phyloP scores from a whole-genome alignment of 2,888 invertebrate genomes.

The Rotaria macrura region DNA sequence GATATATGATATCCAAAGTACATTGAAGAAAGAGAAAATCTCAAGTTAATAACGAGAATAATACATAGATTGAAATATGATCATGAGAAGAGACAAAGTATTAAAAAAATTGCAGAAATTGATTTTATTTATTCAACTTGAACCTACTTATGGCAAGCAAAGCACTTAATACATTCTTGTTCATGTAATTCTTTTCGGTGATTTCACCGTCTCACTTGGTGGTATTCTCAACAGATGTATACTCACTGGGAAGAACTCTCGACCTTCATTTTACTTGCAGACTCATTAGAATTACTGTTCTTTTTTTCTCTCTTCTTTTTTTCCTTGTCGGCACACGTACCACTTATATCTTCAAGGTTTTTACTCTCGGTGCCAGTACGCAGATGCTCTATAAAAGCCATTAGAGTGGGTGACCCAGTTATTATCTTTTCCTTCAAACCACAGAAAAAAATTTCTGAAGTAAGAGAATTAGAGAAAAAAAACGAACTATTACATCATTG shows the following conservation, averaged over 20 bases:
- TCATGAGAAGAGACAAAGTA: background rate
- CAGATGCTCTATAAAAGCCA: background rate
- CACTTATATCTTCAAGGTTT: conserved; percentile 12
- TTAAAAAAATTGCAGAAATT: background rate
- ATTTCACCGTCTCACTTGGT: background rate
- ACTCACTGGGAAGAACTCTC: background rate
- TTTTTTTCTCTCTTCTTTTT: background rate
- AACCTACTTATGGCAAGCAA: background rate
- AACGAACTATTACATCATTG: background rate
- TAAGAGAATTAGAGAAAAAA: background rate
- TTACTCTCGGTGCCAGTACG: background rate
- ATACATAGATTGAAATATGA: background rate
- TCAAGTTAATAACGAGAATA: background rate
- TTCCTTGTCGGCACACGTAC: background rate
- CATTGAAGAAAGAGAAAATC: background rate
- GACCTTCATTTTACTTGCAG: background rate
- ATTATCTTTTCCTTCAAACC: background rate
- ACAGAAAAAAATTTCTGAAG: background rate
- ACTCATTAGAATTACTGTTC: background rate
- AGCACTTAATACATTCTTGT: background rate
- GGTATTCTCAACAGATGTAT: background rate
- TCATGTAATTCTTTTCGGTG: background rate
- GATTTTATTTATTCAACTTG: background rate
- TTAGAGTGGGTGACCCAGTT: background rate
- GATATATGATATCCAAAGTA: background rate